Evolutionary conservation across 2,888 invertebrate species (phyloP), one percentile per base, ranked within the genome.

Genomic region (Agrotis ipsilon): DNA sequence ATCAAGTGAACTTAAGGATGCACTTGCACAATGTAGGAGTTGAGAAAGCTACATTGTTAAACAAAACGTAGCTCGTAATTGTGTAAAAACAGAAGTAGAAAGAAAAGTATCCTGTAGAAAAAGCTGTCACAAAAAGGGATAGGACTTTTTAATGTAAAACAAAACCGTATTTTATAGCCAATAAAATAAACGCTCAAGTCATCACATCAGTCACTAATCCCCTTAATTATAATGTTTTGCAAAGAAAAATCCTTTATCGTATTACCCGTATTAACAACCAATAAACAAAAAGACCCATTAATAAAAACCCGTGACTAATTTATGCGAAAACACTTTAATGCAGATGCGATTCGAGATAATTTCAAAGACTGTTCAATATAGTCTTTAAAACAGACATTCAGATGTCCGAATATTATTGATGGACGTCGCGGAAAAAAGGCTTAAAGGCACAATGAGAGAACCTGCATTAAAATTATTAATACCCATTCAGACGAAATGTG

Each of bases 401-500:
- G 90, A 91, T 92, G 95, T 94, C 94, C 92, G 90, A 93, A 94
- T 92, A 92, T 92, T 93, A 95, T 95, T 95, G 95, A 96, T 95
- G 94, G 92, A 92, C 92, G 87, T 92, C 88, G 91, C 91, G 92
- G 92, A 93, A 93, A 90, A 92, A 92, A 91, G 87, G 90, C 89
- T 90, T 75, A 70, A 82, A 91, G 88, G 88, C 90, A 94, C 93
- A 95, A 94, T 93, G 92, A 92, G 91, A 87, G 93, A 91, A 94
- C 92, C 92, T 94, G 94, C 92, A 94, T 94, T 94, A 95, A 96
- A 95, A 92, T 80, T 93, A 94, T 93, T 94, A 95, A 95, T 95
- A 93, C 90, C 91, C 93, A 93, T 94, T 94, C 90, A 93, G 89
- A 89, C 88, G 87, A 89, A 89, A 86, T 88, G 58, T 55, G 63